A percentile compares a stretch with the other conserved stretches of the same genome.
Evolutionary conservation across 1,140 invertebrate genomes (phyloP).

Genomic region (Forficula auricularia): DNA sequence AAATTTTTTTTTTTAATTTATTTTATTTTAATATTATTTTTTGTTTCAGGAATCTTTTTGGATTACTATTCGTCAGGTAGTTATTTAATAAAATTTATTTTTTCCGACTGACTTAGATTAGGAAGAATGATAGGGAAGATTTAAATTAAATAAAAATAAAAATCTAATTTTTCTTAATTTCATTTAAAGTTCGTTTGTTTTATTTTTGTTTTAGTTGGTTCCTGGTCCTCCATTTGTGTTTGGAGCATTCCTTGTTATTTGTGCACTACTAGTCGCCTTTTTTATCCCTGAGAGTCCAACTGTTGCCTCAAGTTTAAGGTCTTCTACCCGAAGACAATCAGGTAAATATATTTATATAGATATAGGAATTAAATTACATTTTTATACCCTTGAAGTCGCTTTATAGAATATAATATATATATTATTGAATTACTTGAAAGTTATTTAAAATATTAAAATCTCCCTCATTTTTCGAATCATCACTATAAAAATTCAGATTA

Average conservation of each 20-base stretch:
- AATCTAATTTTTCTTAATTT: constrained; percentile 4
- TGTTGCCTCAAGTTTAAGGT: constrained; percentile 15
- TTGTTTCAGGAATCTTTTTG: constrained; percentile 14
- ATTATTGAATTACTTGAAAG: neutral
- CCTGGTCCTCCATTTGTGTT: constrained; percentile 99
- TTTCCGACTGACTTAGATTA: too few species aligned
- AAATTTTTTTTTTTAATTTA: too few species aligned
- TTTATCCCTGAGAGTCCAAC: constrained; percentile 51
- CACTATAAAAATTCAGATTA: neutral
- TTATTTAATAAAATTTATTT: too few species aligned
- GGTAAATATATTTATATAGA: constrained; percentile 12
- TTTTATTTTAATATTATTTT: neutral
- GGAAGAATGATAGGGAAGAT: neutral
- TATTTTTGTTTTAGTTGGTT: constrained; percentile 42
- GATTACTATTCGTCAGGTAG: too few species aligned
- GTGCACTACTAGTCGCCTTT: constrained; percentile 78
- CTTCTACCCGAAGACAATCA: constrained; percentile 17
- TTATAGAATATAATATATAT: neutral
- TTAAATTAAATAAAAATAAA: neutral
- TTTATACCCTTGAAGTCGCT: neutral
- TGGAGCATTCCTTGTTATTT: constrained; percentile 88
- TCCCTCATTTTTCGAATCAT: too few species aligned
- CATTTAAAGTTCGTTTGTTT: constrained; percentile 1
- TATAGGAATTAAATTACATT: too few species aligned
- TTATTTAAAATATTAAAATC: too few species aligned